These are phyloP conservation scores for Pyrocoelia pectoralis DNA, from an alignment of 2,888 invertebrate species.

Conservation along the genomic window DNA sequence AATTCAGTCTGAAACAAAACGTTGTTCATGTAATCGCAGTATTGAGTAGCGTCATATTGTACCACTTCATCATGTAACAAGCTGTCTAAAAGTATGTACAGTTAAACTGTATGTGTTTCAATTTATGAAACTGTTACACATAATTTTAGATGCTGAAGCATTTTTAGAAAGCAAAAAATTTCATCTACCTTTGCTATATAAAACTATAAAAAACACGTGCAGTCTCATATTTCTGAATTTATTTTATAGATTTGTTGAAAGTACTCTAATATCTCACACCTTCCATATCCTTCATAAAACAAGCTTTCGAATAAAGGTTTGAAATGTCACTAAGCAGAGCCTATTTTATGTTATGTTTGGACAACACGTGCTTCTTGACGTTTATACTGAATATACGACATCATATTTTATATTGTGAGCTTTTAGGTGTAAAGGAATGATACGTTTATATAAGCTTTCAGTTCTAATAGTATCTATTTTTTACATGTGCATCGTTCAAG, in stretches of 20 bases:
- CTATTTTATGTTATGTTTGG: constrained; percentile 57
- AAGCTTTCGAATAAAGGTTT: constrained; percentile 51
- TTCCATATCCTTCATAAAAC: constrained; percentile 44
- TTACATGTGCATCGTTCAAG: neutral
- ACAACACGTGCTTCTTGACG: constrained; percentile 58
- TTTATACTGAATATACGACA: constrained; percentile 56
- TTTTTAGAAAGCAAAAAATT: constrained; percentile 13
- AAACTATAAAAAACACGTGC: constrained; percentile 34
- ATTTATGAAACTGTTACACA: neutral
- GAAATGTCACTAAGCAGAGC: constrained; percentile 54
- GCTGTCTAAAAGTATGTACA: too few species aligned
- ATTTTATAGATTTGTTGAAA: constrained; percentile 37
- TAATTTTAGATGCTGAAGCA: neutral
- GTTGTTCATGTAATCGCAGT: too few species aligned
- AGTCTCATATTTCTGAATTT: constrained; percentile 29
- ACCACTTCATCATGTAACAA: too few species aligned
- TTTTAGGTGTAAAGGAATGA: constrained; percentile 27
- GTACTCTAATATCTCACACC: constrained; percentile 33
- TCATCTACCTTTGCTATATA: constrained; percentile 12
- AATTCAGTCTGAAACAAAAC: too few species aligned
- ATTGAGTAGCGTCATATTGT: too few species aligned
- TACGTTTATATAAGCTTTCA: constrained; percentile 22
- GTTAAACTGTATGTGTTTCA: too few species aligned
- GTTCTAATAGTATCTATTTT: constrained; percentile 8
- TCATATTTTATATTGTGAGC: constrained; percentile 56